Percentiles rank a stretch among this genome's conserved stretches.
These are phyloP conservation scores for Lathamus discolor DNA, from an alignment of 2,113 vertebrate genomes.

Conservation along the genomic window DNA sequence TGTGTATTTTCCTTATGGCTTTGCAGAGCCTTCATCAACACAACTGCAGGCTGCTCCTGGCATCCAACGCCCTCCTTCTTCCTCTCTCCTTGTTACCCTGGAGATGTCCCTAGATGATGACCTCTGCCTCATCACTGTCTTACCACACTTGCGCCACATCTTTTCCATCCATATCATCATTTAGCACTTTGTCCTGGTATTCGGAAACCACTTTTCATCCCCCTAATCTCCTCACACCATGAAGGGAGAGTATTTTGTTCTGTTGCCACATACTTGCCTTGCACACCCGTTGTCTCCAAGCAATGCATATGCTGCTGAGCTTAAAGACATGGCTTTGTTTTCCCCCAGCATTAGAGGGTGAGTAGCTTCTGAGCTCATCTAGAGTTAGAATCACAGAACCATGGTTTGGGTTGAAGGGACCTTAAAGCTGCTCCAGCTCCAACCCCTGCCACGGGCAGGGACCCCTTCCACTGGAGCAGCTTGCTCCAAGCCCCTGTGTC, in stretches of 20 bases:
- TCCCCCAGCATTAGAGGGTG: background rate
- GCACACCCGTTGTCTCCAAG: background rate
- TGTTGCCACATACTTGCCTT: background rate
- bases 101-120: background rate
- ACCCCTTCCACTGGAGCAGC: background rate
- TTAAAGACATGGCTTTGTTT: background rate
- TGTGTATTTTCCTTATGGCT: background rate
- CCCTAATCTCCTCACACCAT: background rate
- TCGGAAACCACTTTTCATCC: background rate
- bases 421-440: rapidly evolving
- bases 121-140: background rate
- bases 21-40: background rate
- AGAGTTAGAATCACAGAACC: background rate
- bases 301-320: background rate
- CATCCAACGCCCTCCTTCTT: background rate
- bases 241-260: background rate
- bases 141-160: background rate
- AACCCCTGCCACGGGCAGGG: background rate
- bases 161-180: background rate
- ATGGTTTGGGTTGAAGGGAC: background rate
- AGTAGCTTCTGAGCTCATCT: constrained; percentile 4
- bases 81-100: background rate
- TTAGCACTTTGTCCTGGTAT: background rate
- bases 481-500: too few relatives aligned
- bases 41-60: background rate